phyloP scores from a whole-genome alignment of 2,888 invertebrate species.

The Blastobasis adustella region DNA sequence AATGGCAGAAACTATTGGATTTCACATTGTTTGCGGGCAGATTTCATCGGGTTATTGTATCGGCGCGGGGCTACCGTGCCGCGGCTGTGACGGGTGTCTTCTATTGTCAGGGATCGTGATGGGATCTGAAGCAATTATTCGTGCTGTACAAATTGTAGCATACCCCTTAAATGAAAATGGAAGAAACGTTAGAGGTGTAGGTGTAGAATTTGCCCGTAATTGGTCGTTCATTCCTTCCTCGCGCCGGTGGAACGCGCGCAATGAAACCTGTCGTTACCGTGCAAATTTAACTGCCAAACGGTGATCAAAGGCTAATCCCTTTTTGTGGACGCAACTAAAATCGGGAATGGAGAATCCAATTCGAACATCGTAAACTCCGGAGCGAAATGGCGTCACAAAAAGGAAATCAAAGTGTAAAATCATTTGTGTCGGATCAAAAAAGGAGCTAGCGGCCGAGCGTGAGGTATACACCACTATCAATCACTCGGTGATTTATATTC shows the following conservation, averaged over 20 bases:
- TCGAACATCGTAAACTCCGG: constrained; percentile 43
- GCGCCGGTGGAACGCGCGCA: not conserved
- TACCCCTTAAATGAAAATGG: no score
- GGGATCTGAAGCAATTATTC: no score
- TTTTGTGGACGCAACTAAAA: not conserved
- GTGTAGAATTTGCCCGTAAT: no score
- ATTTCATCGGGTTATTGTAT: constrained; percentile 36
- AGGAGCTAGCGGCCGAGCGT: constrained; percentile 65
- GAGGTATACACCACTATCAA: constrained; percentile 70
- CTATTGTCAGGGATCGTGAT: not conserved
- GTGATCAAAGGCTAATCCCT: not conserved
- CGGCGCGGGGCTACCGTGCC: not conserved
- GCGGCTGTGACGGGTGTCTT: no score
- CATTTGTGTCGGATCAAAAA: constrained; percentile 71
- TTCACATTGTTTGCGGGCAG: constrained; percentile 43
- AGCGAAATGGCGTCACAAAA: constrained; percentile 60
- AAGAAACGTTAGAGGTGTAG: no score
- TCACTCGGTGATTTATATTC: constrained; percentile 70
- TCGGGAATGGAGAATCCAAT: constrained; percentile 23
- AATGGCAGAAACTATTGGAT: constrained; percentile 41
- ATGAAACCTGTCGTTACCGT: not conserved
- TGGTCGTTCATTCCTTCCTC: no score
- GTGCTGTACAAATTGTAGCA: no score
- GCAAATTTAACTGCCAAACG: not conserved
- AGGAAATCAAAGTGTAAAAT: constrained; percentile 66